A percentile compares a stretch with the other conserved stretches of the same genome.
Conservation (phyloP, 2,797 vertebrate genomes). For the Ctenopoma kingsleyae region DNA sequence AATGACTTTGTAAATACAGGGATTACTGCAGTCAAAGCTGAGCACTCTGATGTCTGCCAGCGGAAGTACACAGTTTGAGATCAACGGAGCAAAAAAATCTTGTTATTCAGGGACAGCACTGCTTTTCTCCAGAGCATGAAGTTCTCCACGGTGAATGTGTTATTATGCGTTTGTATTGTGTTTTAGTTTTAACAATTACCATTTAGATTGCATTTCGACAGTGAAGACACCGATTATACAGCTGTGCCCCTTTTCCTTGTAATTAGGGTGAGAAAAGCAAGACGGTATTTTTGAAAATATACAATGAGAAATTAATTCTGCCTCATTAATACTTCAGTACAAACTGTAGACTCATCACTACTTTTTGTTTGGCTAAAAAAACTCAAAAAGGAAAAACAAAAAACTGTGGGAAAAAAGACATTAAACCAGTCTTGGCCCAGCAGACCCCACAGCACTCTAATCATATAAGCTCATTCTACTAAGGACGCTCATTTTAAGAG, state of each 20-base stretch:
- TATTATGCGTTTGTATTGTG: neutral
- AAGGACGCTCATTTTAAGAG: conserved; percentile 27
- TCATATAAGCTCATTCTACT: conserved; percentile 30
- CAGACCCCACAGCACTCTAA: conserved; percentile 8
- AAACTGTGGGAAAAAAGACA: neutral
- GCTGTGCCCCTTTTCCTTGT: too few species aligned
- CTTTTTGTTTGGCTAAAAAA: conserved; percentile 12
- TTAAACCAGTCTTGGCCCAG: neutral
- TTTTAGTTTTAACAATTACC: too few species aligned
- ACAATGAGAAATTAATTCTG: conserved; percentile 8
- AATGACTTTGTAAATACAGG: conserved; percentile 47
- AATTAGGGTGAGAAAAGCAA: neutral
- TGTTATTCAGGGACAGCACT: conserved; percentile 21
- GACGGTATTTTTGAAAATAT: conserved; percentile 1
- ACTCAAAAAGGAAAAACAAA: neutral
- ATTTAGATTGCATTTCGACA: too few species aligned
- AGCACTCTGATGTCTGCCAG: conserved; percentile 37
- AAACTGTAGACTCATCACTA: conserved; percentile 6
- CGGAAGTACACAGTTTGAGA: conserved; percentile 54
- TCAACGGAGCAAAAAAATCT: conserved; percentile 50
- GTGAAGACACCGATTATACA: too few species aligned
- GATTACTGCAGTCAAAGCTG: conserved; percentile 52
- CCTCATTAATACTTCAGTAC: conserved; percentile 28
- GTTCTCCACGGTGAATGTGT: neutral
- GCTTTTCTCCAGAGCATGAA: conserved; percentile 23